These are phyloP conservation scores for Drosophila suboccidentalis DNA, from an alignment of 2,888 invertebrate genomes.

Conservation along the genomic window DNA sequence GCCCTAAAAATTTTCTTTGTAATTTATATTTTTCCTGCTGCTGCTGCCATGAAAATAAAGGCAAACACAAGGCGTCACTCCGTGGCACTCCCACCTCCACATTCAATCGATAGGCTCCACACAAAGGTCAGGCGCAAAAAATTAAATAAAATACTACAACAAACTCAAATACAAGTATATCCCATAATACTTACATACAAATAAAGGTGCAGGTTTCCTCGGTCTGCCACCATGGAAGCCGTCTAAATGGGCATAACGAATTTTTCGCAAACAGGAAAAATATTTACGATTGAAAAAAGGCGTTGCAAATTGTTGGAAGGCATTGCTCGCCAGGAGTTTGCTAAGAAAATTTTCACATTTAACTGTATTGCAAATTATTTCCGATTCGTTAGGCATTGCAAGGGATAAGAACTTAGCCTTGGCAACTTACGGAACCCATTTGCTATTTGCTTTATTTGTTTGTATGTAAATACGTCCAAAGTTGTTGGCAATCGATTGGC, in stretches of 20 bases:
- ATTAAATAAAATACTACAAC: constrained; percentile 43
- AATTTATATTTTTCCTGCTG: constrained; percentile 28
- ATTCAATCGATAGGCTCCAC: constrained; percentile 63
- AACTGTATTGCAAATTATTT: constrained; percentile 2
- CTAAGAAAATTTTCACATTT: neutral
- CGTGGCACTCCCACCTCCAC: constrained; percentile 67
- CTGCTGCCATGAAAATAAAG: constrained; percentile 59
- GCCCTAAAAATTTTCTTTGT: constrained; percentile 46
- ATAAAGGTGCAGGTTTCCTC: constrained; percentile 69
- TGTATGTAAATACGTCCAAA: constrained; percentile 6
- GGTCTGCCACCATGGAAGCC: constrained; percentile 39
- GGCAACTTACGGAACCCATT: constrained; percentile 14
- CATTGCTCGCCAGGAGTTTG: neutral
- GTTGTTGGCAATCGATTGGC: constrained; percentile 1
- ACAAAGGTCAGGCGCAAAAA: constrained; percentile 69
- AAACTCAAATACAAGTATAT: constrained; percentile 36
- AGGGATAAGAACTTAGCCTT: constrained; percentile 13
- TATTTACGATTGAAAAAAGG: constrained; percentile 21
- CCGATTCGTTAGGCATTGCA: neutral
- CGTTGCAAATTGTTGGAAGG: constrained; percentile 10
- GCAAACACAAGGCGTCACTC: constrained; percentile 70
- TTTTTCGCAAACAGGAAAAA: constrained; percentile 47
- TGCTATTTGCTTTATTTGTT: neutral
- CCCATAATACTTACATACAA: constrained; percentile 25
- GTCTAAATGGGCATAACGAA: constrained; percentile 48